Evolutionary conservation across 2,797 vertebrate species (phyloP), one percentile per base, ranked within the genome.

Genomic region (Steatocranus sp.): DNA sequence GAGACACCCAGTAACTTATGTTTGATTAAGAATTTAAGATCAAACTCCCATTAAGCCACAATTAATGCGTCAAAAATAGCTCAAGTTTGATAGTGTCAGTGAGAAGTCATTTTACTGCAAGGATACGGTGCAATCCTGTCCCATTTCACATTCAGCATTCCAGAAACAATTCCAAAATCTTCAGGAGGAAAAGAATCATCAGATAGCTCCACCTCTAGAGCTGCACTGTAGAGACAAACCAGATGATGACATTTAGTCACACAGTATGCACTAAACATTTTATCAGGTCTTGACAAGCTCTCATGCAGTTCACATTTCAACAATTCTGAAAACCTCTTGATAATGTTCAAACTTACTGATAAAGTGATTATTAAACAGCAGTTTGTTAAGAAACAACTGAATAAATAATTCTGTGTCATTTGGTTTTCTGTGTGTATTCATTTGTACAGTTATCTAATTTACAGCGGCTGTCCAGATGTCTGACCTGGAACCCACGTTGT

Each of bases 71-170:
- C 23, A 58, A 0, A 38, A 66, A 58, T 9, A 3, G 2, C 23
- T 68, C 14, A 9, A 49, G 8, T 4, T 5, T 61, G 23, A 79
- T 18, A 30, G 8, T 9, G 17, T 8, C 9, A 15, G n/a, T 27
- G 25, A 38, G 2, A 77, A n/a, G 30, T 81, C 12, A 1, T 34
- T 63, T 20, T 8, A 17, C 0, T 75, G 38, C 1, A 97, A 97
- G 95, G 98, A 99, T 99, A 99, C 96, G 98, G 98, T 5, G 98
- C 98, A 1, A 99, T 99, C 38, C 98, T 93, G 93, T 99, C 98
- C 98, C 98, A 99, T 81, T 99, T 99, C 66, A 99, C 98, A 0
- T 95, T 99, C 78, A 99, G 93, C 98, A 99, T 99, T 85, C 98
- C 98, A 0, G 98, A 99, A 34, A 99, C 98, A 0, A 99, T 99